Evolutionary conservation across 2,888 invertebrate genomes (phyloP).

Genomic region (Torymus texanus): DNA sequence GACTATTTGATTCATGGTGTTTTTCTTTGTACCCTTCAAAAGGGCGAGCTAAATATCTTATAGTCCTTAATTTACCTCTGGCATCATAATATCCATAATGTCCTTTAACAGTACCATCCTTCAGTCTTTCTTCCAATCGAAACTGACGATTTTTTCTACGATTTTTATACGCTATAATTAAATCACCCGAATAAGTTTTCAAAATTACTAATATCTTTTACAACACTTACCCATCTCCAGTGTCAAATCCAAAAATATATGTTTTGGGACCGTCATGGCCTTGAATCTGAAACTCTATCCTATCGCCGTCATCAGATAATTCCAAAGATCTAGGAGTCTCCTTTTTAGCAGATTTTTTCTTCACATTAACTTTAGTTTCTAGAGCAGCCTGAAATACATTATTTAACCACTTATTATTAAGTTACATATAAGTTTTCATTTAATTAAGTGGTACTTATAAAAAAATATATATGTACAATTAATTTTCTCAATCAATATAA

Average conservation of each 20-base stretch:
- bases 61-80: conserved; percentile 84
- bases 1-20: conserved; percentile 64
- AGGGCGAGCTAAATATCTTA: conserved; percentile 86
- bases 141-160: conserved; percentile 87
- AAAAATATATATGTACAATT: too few relatives aligned
- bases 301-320: conserved; percentile 71
- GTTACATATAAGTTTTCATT: not conserved
- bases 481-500: too few relatives aligned
- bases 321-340: conserved; percentile 36
- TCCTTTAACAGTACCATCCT: conserved; percentile 85
- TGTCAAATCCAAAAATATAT: conserved; percentile 90
- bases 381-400: conserved; percentile 23
- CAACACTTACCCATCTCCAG: conserved; percentile 85
- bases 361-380: conserved; percentile 31
- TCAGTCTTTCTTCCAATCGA: conserved; percentile 86
- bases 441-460: not conserved
- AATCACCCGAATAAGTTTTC: conserved; percentile 2
- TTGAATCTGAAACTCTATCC: conserved; percentile 87
- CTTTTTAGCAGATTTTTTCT: conserved; percentile 26
- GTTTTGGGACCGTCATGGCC: conserved; percentile 89
- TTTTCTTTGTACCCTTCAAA: conserved; percentile 81
- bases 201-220: too few relatives aligned
- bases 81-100: conserved; percentile 89
- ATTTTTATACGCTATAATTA: conserved; percentile 59
- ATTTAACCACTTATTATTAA: not conserved